phyloP scores from a whole-genome alignment of 2,113 vertebrate species.

The Hippoglossus stenolepis region DNA sequence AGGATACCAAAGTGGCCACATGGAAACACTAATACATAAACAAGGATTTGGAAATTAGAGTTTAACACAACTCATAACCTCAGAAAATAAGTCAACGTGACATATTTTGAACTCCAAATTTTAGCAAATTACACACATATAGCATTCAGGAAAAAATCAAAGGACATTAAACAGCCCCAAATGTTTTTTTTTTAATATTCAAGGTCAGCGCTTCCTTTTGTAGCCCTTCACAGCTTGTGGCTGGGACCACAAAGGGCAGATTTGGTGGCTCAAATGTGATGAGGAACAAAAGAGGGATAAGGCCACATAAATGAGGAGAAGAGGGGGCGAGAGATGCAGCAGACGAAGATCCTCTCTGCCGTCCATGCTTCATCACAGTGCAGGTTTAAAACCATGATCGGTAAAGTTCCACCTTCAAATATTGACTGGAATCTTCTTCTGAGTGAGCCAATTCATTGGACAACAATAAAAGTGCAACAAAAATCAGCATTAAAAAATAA shows the following conservation, averaged over 20 bases:
- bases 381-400: background rate
- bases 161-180: background rate
- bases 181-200: constrained; percentile 12
- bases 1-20: constrained; percentile 78
- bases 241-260: constrained; percentile 62
- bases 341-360: constrained; percentile 44
- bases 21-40: constrained; percentile 60
- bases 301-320: constrained; percentile 66
- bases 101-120: background rate
- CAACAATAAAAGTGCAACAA: background rate
- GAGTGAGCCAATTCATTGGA: background rate
- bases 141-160: background rate
- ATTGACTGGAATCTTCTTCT: background rate
- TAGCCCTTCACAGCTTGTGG: constrained; percentile 42
- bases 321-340: constrained; percentile 61
- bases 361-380: background rate
- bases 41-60: background rate
- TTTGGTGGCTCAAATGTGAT: constrained; percentile 57
- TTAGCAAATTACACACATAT: background rate
- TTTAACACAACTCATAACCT: background rate
- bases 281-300: constrained; percentile 76
- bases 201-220: constrained; percentile 47
- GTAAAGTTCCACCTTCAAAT: too few species aligned
- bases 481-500: background rate
- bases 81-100: background rate